Base-by-base conservation (phyloP, 2,797 vertebrate genomes). In the Ispidina lecontei region DNA sequence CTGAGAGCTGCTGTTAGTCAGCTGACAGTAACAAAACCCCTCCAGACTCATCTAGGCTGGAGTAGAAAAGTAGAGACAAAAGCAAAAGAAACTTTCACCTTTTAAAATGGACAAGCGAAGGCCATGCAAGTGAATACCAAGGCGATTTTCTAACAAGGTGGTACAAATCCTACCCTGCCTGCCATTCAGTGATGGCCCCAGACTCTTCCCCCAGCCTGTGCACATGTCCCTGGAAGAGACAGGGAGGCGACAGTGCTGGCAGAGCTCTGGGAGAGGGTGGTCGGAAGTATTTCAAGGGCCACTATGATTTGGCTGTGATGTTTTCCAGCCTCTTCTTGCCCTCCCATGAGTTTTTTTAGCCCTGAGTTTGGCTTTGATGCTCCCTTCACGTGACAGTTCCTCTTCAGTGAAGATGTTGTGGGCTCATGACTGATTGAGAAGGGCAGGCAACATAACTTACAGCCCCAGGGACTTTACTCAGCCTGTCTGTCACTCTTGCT, bases 301-400 rank as follows among this genome's bases (percentile, higher is more conserved):
- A 13, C 29, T 80, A 23, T 43, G 29, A 22, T 14, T 75, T 81
- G 46, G 4, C 39, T 64, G 28, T 29, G 20, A 58, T 17, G 23
- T 2, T 21, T 21, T 25, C 19, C 43, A 89, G 33, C 52, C 81
- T 67, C 47, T 58, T 69, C 31, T 70, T 59, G 20, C 31, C 25
- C 46, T 70, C 35, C 28, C 25, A 44, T 3, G 0, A 1, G 3
- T 9, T 46, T 63, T 51, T 4, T 4, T 39, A 39, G 29, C 39
- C 60, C 25, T 41, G 10, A 6, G 7, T 49, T 56, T 28, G 60
- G 10, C 18, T 87, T 63, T 37, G 29, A 16, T 49, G 10, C 7
- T 70, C 37, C 47, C 25, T 2, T 3, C 1, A 2, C 9, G 2
- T 0, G 8, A 31, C 8, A 33, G 4, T 10, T 25, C 2, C 2